phyloP scores from a whole-genome alignment of 2,113 vertebrate genomes.

The Lepus timidus region DNA sequence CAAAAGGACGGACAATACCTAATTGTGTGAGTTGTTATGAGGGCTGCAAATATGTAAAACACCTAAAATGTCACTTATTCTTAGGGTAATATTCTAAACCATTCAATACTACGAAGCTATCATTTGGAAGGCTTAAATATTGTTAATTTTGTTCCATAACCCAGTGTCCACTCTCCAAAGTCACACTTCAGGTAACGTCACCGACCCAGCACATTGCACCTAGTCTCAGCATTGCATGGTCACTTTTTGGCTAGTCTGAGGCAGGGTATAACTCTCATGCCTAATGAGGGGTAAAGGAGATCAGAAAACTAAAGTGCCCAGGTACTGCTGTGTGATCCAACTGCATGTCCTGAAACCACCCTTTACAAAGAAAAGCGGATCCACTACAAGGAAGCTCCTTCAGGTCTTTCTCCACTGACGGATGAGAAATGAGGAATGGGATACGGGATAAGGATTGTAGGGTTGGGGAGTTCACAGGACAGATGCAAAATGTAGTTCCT shows the following conservation, averaged over 20 bases:
- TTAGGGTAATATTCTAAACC: neutral
- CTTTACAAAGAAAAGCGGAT: neutral
- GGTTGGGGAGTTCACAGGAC: fast-evolving
- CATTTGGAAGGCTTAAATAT: neutral
- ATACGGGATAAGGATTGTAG: fast-evolving
- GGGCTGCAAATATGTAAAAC: neutral
- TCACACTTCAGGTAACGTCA: neutral
- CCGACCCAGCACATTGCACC: neutral
- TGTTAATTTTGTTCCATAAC: neutral
- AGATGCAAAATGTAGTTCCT: neutral
- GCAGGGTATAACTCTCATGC: neutral
- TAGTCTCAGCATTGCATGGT: neutral
- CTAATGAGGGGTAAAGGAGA: neutral
- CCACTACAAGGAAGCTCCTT: neutral
- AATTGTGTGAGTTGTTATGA: neutral
- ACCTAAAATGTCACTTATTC: neutral
- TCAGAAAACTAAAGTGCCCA: neutral
- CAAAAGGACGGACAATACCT: neutral
- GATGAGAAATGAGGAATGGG: neutral
- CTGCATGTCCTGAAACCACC: neutral
- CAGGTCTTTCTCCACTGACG: neutral
- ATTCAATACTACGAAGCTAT: neutral
- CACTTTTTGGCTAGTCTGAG: neutral
- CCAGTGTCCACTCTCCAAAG: neutral
- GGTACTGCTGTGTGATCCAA: neutral